These are phyloP conservation scores for Sebastes diploproa DNA, from an alignment of 2,797 vertebrate species.

Conservation along the genomic window DNA sequence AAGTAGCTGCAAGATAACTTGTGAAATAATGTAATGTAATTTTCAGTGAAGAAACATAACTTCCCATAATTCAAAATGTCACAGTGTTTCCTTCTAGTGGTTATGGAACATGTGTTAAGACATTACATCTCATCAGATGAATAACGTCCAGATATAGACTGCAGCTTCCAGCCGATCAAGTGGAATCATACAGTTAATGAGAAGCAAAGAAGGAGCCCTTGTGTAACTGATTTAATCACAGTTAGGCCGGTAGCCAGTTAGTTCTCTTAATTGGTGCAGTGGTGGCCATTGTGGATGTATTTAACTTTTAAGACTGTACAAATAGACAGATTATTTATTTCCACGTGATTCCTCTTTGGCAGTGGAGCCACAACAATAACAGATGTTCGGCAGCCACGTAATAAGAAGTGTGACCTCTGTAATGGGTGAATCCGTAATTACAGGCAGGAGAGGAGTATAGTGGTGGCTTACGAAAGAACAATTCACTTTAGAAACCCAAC, in stretches of 20 bases:
- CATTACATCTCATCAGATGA: not conserved
- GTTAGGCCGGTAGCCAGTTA: not conserved
- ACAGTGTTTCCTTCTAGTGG: not conserved
- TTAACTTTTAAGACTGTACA: not conserved
- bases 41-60: not conserved
- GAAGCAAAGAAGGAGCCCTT: not conserved
- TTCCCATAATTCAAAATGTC: not conserved
- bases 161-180: not conserved
- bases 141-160: not conserved
- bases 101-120: not conserved
- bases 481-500: not conserved
- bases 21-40: not conserved
- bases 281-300: not conserved
- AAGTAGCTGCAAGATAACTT: not conserved
- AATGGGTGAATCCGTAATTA: not conserved
- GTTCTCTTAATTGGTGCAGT: not conserved
- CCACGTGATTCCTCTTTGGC: not conserved
- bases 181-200: not conserved
- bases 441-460: not conserved
- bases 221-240: not conserved
- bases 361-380: not conserved
- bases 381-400: not conserved
- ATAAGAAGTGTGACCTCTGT: conserved; percentile 5
- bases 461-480: not conserved
- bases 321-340: not conserved